These are phyloP conservation scores for Sigmodon hispidus DNA, from an alignment of 2,113 vertebrate genomes.

Conservation along the genomic window DNA sequence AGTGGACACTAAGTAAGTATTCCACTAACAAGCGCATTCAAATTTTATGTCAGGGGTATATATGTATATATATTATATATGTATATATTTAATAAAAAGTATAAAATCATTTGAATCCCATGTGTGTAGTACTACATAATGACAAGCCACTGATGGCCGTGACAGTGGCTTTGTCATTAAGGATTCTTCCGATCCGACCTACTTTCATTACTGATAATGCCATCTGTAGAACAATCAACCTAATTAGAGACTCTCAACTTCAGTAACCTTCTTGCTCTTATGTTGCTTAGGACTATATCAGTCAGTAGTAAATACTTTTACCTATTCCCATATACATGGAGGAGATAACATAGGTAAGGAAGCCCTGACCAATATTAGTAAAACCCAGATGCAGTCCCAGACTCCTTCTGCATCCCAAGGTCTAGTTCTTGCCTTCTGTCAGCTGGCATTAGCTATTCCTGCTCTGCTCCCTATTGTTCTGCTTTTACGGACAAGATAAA, in stretches of 20 bases:
- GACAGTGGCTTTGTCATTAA: background rate
- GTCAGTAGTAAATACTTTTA: too few species aligned
- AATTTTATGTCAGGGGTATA: background rate
- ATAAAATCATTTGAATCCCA: background rate
- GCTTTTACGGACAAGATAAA: slow-evolving; percentile 3
- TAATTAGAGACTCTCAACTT: background rate
- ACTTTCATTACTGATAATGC: background rate
- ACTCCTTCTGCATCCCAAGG: background rate
- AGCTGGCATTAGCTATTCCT: background rate
- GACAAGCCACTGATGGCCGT: background rate
- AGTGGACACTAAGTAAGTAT: background rate
- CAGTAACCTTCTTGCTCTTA: background rate
- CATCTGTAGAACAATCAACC: background rate
- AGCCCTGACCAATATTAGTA: background rate
- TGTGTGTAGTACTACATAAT: background rate
- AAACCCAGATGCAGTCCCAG: background rate
- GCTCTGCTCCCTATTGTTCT: background rate
- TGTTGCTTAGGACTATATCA: background rate
- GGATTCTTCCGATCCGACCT: background rate
- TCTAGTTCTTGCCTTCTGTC: background rate
- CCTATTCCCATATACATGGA: accelerated
- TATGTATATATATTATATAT: background rate
- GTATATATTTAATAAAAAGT: background rate
- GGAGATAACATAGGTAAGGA: background rate
- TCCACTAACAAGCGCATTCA: background rate